A percentile compares a stretch with the other conserved stretches of the same genome.
These are phyloP conservation scores for Herpailurus yagouaroundi DNA, from an alignment of 2,113 vertebrate species.

Conservation along the genomic window DNA sequence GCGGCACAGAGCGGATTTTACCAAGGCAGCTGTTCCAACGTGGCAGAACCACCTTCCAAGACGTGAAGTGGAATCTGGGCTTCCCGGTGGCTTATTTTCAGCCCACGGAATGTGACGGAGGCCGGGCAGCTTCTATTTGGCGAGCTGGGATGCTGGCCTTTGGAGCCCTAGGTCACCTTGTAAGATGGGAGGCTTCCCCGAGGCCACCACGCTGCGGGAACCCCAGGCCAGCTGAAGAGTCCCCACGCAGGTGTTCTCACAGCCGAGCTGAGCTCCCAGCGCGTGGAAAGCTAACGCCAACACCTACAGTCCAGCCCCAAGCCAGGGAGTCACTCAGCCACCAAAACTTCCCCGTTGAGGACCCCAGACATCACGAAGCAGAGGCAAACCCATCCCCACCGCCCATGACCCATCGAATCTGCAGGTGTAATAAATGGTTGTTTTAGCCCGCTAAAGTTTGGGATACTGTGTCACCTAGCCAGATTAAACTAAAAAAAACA, in stretches of 20 bases:
- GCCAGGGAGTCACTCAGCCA: background rate
- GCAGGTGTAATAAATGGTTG: background rate
- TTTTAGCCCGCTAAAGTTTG: background rate
- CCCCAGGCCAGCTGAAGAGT: background rate
- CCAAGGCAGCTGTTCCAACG: accelerated
- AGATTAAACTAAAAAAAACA: background rate
- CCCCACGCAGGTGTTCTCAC: accelerated
- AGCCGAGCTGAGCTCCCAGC: background rate
- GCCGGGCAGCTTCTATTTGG: background rate
- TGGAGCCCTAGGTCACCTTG: background rate
- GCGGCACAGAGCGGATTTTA: accelerated
- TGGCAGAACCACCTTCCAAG: accelerated
- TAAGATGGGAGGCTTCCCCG: background rate
- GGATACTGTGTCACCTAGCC: background rate
- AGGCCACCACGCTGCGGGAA: background rate
- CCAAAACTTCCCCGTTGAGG: background rate
- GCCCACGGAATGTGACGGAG: background rate
- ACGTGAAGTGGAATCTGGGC: background rate
- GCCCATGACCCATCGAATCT: background rate
- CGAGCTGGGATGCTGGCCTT: background rate
- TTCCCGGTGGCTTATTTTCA: background rate
- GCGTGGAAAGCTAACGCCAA: too few species aligned
- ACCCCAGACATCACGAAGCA: background rate
- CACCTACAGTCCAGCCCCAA: background rate
- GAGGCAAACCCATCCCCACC: background rate